Percentiles rank a stretch among this genome's conserved stretches.
Conservation (phyloP, 2,888 invertebrate species). For the Dolomedes plantarius region DNA sequence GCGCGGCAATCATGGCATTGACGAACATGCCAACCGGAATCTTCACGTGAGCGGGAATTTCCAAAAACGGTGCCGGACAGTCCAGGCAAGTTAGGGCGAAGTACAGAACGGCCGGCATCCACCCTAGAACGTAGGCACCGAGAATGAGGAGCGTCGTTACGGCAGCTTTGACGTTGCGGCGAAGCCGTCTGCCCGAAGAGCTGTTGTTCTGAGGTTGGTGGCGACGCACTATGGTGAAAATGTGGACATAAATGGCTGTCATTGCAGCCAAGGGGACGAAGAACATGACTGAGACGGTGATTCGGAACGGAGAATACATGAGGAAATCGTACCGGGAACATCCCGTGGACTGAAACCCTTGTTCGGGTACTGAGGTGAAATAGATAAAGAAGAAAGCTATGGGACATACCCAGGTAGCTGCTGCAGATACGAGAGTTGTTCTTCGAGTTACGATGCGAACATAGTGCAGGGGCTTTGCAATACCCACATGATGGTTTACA, state of each 20-base stretch:
- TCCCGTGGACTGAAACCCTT: slow-evolving; percentile 75
- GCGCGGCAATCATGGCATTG: slow-evolving; percentile 81
- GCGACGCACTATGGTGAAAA: slow-evolving; percentile 80
- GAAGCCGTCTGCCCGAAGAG: slow-evolving; percentile 73
- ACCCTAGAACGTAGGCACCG: slow-evolving; percentile 80
- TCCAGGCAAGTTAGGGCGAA: slow-evolving; percentile 80
- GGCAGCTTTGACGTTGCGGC: slow-evolving; percentile 79
- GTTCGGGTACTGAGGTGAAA: slow-evolving; percentile 79
- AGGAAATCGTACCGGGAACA: slow-evolving; percentile 76
- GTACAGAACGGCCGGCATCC: slow-evolving; percentile 81
- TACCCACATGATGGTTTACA: slow-evolving; percentile 83
- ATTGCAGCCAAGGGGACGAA: slow-evolving; percentile 81
- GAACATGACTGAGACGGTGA: slow-evolving; percentile 80
- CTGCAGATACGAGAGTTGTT: slow-evolving; percentile 79
- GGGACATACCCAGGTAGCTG: slow-evolving; percentile 81
- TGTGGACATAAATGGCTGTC: slow-evolving; percentile 81
- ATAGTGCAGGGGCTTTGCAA: slow-evolving; percentile 81
- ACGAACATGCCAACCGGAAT: slow-evolving; percentile 75
- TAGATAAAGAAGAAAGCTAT: slow-evolving; percentile 79
- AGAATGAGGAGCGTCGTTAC: slow-evolving; percentile 81
- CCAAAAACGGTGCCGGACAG: slow-evolving; percentile 76
- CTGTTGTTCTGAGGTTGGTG: slow-evolving; percentile 77
- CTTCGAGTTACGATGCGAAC: slow-evolving; percentile 80
- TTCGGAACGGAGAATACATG: slow-evolving; percentile 78
- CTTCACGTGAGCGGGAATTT: slow-evolving; percentile 70